Evolutionary conservation across 1,140 invertebrate species (phyloP), one percentile per base, ranked within the genome.

Genomic region (Lordiphosa stackelbergi): DNA sequence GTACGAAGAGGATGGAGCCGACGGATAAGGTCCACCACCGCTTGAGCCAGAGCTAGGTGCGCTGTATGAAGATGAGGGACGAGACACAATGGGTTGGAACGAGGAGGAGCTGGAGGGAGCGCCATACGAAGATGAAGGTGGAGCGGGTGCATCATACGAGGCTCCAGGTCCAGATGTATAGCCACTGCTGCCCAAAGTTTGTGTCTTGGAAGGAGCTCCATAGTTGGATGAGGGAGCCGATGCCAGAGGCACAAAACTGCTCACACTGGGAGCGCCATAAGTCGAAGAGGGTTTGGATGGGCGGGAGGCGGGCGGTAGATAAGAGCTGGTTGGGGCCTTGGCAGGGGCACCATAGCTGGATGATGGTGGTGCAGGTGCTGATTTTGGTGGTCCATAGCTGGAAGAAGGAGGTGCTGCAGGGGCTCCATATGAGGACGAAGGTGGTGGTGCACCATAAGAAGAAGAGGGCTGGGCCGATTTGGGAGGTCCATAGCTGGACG

Each of bases 381-480:
- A 58, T 5, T 58, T 49, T 11, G 74, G 74, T 34, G 83, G 77
- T n/a, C 89, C 89, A 49, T 90, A 90, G 40, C 72, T 84, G 8
- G 56, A 40, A 2, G 71, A 70, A 0, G 75, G 68, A 0, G 45
- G 28, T 0, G 60, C 55, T 52, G 85, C 73, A 42, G 89, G 89
- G 0, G 88, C 70, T 7, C 90, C 90, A 56, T 88, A 88, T 9
- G 83, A 75, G 37, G 73, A 58, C 31, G 72, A 78, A n/a, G 88
- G 87, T 11, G 89, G 88, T 2, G 88, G n/a, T n/a, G n/a, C 88
- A 54, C 89, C 89, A 48, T 87, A 89, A 4, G 53, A 49, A 28
- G 24, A 7, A 28, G 24, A 88, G 2, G 86, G 87, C 6, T 89
- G 88, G 0, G 69, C 73, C 4, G 65, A 53, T 69, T 85, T 89